Evolutionary conservation across 2,797 vertebrate species (phyloP).

Genomic region (Amniataba percoides): DNA sequence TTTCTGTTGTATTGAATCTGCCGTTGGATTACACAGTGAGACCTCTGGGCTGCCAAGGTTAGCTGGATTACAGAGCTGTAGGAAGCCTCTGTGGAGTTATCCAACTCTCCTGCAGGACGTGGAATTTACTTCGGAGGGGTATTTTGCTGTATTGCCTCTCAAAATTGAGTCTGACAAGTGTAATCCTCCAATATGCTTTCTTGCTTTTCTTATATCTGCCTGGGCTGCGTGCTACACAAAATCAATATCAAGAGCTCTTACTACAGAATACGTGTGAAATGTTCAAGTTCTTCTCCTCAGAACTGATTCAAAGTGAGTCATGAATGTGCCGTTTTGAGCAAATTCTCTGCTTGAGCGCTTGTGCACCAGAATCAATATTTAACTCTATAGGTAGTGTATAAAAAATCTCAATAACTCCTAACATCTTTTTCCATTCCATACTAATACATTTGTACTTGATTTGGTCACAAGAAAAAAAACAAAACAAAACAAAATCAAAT

Average conservation of each 20-base stretch:
- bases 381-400: conserved; percentile 4
- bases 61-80: conserved; percentile 72
- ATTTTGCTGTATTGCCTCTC: conserved; percentile 60
- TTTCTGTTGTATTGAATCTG: conserved; percentile 67
- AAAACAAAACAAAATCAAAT: conserved; percentile 30
- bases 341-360: conserved; percentile 15
- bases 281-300: conserved; percentile 9
- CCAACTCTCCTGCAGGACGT: conserved; percentile 60
- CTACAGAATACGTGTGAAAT: conserved; percentile 29
- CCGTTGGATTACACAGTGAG: conserved; percentile 69
- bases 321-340: conserved; percentile 11
- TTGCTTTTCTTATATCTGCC: conserved; percentile 45
- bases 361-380: conserved; percentile 20
- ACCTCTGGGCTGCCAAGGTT: conserved; percentile 73
- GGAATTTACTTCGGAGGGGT: conserved; percentile 61
- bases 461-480: conserved; percentile 35
- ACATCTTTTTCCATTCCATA: conserved; percentile 64
- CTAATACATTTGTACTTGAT: conserved; percentile 63
- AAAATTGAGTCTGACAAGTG: conserved; percentile 69
- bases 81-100: conserved; percentile 66
- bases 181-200: conserved; percentile 64
- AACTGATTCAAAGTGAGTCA: conserved; percentile 25
- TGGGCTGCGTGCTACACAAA: conserved; percentile 33
- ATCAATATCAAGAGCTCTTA: conserved; percentile 39
- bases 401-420: conserved; percentile 29